Percentiles rank a stretch among this genome's conserved stretches.
These are phyloP conservation scores for Hycleus phaleratus DNA, from an alignment of 1,140 invertebrate genomes.

Conservation along the genomic window DNA sequence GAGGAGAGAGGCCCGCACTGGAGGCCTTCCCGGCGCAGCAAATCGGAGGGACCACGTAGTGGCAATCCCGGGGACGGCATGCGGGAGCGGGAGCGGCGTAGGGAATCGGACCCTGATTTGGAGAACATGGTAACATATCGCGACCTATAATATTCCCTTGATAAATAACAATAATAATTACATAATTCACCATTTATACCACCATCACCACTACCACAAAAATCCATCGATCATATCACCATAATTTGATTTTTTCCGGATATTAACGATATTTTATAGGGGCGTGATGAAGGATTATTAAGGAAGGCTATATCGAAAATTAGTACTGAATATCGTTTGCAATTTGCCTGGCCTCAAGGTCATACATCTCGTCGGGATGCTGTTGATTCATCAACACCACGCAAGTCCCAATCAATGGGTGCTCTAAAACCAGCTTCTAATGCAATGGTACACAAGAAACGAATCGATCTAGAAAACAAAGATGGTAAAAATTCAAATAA, in stretches of 20 bases:
- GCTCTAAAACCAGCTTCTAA: conserved; percentile 62
- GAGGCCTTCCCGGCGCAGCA: conserved; percentile 54
- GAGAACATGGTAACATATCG: conserved; percentile 40
- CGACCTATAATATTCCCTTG: not conserved
- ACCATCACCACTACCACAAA: not conserved
- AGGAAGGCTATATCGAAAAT: conserved; percentile 64
- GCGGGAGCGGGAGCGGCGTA: conserved; percentile 26
- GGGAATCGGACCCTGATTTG: conserved; percentile 38
- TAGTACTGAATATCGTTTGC: conserved; percentile 78
- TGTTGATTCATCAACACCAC: conserved; percentile 48
- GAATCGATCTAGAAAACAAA: conserved; percentile 42
- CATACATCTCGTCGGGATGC: conserved; percentile 44
- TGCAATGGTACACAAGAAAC: conserved; percentile 57
- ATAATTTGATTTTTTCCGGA: not conserved
- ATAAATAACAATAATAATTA: not conserved
- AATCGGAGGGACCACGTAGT: conserved; percentile 59
- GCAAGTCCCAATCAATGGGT: conserved; percentile 81
- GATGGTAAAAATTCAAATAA: conserved; percentile 29
- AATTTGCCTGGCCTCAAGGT: conserved; percentile 80
- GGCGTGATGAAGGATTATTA: conserved; percentile 47
- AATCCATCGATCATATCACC: not conserved
- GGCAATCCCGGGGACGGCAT: conserved; percentile 42
- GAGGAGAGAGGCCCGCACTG: conserved; percentile 45
- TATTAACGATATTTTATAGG: conserved; percentile 1
- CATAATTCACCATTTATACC: not conserved